Evolutionary conservation across 2,888 invertebrate genomes (phyloP).

Genomic region (Polymixis flavicincta): DNA sequence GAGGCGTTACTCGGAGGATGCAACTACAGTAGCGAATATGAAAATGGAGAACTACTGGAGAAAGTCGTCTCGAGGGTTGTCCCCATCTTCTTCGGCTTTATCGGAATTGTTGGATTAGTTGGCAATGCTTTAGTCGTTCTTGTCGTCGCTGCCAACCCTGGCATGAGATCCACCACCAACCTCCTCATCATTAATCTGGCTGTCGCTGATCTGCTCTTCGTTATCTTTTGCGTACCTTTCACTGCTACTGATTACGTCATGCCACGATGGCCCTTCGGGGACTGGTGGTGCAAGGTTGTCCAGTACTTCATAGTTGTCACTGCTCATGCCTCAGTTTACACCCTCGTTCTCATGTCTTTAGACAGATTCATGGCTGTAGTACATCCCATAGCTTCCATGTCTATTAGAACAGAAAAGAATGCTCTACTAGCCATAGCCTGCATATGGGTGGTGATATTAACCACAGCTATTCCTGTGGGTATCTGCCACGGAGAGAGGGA

Average conservation of each 20-base stretch:
- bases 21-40: slow-evolving; percentile 83
- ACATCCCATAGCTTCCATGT: slow-evolving; percentile 97
- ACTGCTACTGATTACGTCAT: slow-evolving; percentile 97
- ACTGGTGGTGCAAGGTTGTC: slow-evolving; percentile 96
- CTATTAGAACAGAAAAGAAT: slow-evolving; percentile 95
- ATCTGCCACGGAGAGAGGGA: slow-evolving; percentile 94
- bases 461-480: slow-evolving; percentile 94
- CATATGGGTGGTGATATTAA: slow-evolving; percentile 95
- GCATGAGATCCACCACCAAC: slow-evolving; percentile 98
- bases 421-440: slow-evolving; percentile 94
- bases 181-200: slow-evolving; percentile 97
- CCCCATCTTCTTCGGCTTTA: slow-evolving; percentile 96
- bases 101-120: slow-evolving; percentile 96
- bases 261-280: slow-evolving; percentile 97
- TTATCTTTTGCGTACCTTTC: slow-evolving; percentile 98
- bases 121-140: slow-evolving; percentile 97
- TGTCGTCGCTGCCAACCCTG: slow-evolving; percentile 96
- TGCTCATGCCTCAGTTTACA: slow-evolving; percentile 98
- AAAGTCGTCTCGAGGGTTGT: slow-evolving; percentile 93
- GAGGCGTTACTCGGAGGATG: slow-evolving; percentile 81
- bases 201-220: slow-evolving; percentile 97
- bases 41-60: slow-evolving; percentile 90
- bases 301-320: slow-evolving; percentile 98
- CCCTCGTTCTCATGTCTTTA: slow-evolving; percentile 97
- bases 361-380: slow-evolving; percentile 98